phyloP scores from a whole-genome alignment of 2,888 invertebrate species.

The Hypselothyrea guttata region DNA sequence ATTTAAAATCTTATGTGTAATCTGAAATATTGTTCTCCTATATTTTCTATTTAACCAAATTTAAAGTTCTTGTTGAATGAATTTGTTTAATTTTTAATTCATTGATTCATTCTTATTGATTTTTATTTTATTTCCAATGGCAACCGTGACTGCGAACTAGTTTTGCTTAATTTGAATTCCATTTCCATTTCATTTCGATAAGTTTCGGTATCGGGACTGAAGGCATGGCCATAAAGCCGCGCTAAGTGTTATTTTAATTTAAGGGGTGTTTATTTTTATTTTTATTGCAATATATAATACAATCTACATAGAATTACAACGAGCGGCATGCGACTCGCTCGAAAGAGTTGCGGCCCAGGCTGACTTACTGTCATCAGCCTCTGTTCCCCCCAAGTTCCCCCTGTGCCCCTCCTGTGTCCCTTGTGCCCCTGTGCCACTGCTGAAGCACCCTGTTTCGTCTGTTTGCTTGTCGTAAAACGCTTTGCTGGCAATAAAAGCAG shows the following conservation, averaged over 20 bases:
- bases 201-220: conserved; percentile 3
- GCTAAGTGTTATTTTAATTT: conserved; percentile 60
- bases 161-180: background rate
- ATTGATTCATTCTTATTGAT: no score
- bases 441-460: conserved; percentile 25
- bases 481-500: conserved; percentile 76
- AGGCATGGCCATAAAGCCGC: conserved; percentile 28
- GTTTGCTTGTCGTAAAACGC: conserved; percentile 73
- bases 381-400: conserved; percentile 5
- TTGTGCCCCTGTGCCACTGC: conserved; percentile 3
- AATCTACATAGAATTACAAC: conserved; percentile 56
- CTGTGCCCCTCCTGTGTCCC: conserved; percentile 3
- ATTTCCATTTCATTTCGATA: conserved; percentile 15
- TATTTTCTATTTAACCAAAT: no score
- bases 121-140: no score
- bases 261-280: conserved; percentile 56
- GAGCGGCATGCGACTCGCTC: conserved; percentile 40
- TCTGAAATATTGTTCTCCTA: no score
- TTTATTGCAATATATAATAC: conserved; percentile 62
- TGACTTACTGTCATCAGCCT: conserved; percentile 15
- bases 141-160: no score
- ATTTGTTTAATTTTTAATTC: no score
- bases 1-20: no score
- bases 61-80: no score
- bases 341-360: conserved; percentile 47